These are phyloP conservation scores for Virgularia gustaviana DNA, from an alignment of 92 coral and sea anemone species.

Conservation along the genomic window DNA sequence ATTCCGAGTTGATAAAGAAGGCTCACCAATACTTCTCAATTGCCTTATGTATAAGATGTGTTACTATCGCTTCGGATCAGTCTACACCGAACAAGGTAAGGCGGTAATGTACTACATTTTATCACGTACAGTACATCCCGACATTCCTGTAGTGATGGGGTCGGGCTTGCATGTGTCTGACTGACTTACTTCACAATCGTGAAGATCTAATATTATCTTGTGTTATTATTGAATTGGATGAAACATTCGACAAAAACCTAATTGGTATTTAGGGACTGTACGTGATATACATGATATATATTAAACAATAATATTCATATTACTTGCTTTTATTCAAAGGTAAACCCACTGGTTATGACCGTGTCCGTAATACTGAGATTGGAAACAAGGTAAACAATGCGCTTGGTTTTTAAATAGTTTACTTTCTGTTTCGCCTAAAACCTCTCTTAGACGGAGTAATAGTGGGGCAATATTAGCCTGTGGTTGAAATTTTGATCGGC, in stretches of 20 bases:
- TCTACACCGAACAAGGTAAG: constrained; percentile 95
- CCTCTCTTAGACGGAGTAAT: too few species aligned
- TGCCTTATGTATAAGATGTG: constrained; percentile 99
- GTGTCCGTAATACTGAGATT: constrained; percentile 94
- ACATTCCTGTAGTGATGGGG: not conserved
- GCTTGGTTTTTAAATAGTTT: too few species aligned
- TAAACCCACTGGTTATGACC: constrained; percentile 97
- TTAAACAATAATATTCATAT: not conserved
- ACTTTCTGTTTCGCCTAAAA: too few species aligned
- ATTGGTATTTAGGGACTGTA: too few species aligned
- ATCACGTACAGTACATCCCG: not conserved
- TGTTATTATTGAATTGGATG: too few species aligned
- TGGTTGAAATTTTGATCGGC: too few species aligned
- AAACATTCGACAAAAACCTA: too few species aligned
- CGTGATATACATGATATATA: too few species aligned
- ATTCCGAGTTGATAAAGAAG: constrained; percentile 93
- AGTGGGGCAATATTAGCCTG: too few species aligned
- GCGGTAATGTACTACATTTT: not conserved
- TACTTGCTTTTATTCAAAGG: constrained; percentile 41
- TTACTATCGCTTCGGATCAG: constrained; percentile 97
- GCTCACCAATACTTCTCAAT: constrained; percentile 83
- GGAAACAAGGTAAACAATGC: constrained; percentile 82
- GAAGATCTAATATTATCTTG: too few species aligned
- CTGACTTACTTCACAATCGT: not conserved
- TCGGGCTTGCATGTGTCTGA: not conserved